Base-by-base conservation (phyloP, 2,797 vertebrate species). In the Myripristis murdjan region DNA sequence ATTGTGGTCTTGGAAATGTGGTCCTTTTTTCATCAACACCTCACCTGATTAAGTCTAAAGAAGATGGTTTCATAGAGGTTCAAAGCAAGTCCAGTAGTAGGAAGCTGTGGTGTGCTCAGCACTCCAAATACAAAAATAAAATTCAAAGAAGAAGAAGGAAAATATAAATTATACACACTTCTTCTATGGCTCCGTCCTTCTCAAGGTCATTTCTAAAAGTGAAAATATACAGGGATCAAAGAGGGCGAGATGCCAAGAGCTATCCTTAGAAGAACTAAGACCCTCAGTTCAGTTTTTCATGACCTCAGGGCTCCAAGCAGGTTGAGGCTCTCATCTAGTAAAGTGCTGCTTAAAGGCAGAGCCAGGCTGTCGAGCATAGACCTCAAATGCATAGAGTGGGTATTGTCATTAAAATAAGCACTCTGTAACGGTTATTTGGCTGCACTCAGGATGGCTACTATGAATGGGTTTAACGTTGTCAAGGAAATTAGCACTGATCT, bases 211-310 rank as follows among this genome's bases (percentile, higher is more conserved):
- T 61, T 55, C 4, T 39, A 60, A 86, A 89, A 77, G 66, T 72
- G 64, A 85, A 85, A 79, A 57, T 75, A 66, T 44, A 58, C 54
- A 70, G 53, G 31, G 49, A 70, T 60, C 64, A 70, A 39, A 73
- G 51, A 67, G 52, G 64, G 46, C 48, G 74, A 55, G 56, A 69
- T 51, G 56, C 69, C 35, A 48, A 56, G n/a, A 68, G 61, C 77
- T 83, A 75, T 89, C 77, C 69, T 81, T 82, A 73, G 64, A 80
- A 75, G 70, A 79, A 79, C 31, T n/a, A 15, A 81, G 59, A 85
- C 52, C 55, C 69, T 73, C 33, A 78, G 54, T 85, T 75, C 77
- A 14, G 1, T 77, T 74, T 46, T 65, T 53, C 53, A 16, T 70
- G 82, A 84, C 84, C 77, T 83, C 64, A 24, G 43, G 54, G 84